phyloP scores from a whole-genome alignment of 1,140 invertebrate genomes.

The Euura lappo region DNA sequence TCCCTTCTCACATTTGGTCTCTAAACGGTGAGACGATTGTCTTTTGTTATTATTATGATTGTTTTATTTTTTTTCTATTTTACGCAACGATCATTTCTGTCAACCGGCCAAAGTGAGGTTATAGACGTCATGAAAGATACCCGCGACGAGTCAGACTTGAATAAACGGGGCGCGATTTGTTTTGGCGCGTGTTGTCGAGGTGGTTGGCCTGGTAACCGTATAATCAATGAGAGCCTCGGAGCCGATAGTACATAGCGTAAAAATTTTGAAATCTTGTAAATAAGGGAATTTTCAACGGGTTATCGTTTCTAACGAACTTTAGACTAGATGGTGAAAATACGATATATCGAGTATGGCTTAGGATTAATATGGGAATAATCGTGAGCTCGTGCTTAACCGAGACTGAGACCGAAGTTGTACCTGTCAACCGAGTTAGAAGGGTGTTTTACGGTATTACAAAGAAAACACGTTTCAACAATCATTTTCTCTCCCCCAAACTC shows the following conservation, averaged over 20 bases:
- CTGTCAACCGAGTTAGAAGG: constrained; percentile 50
- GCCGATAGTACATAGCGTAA: not conserved
- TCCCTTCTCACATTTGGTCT: constrained; percentile 90
- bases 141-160: not conserved
- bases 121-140: constrained; percentile 12
- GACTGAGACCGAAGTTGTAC: constrained; percentile 62
- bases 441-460: constrained; percentile 60
- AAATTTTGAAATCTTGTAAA: constrained; percentile 18
- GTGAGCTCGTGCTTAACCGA: constrained; percentile 78
- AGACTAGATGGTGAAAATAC: too few species aligned
- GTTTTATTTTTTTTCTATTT: constrained; percentile 9
- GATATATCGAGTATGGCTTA: constrained; percentile 26
- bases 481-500: not conserved
- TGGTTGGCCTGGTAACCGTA: constrained; percentile 59
- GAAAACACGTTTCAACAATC: constrained; percentile 6
- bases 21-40: constrained; percentile 74
- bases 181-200: constrained; percentile 53
- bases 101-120: constrained; percentile 41
- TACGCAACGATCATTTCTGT: constrained; percentile 16
- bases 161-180: constrained; percentile 38
- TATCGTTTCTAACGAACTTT: not conserved
- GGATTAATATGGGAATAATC: constrained; percentile 72
- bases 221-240: constrained; percentile 46
- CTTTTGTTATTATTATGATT: constrained; percentile 32
- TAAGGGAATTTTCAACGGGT: constrained; percentile 10